Evolutionary conservation across 2,113 vertebrate species (phyloP).

Genomic region (Phodopus roborovskii): DNA sequence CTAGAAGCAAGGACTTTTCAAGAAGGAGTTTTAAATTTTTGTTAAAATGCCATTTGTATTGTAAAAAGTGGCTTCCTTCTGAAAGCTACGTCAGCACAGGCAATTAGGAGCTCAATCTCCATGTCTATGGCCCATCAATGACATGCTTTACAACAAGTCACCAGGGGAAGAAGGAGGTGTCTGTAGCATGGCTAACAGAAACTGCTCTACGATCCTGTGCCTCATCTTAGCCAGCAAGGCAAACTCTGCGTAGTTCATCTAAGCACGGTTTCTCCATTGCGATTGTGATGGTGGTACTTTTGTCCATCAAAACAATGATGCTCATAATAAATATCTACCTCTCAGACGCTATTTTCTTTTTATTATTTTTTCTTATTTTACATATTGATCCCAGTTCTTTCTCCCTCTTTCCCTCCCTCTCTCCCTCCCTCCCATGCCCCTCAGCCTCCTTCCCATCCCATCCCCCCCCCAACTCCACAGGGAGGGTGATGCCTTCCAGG

Average conservation of each 20-base stretch:
- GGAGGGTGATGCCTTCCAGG: too few species aligned
- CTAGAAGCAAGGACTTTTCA: background rate
- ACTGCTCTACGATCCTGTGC: background rate
- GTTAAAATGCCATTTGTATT: background rate
- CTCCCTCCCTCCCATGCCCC: too few species aligned
- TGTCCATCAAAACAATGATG: background rate
- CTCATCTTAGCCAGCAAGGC: background rate
- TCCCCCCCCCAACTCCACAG: too few species aligned
- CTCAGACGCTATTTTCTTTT: background rate
- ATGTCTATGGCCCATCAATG: background rate
- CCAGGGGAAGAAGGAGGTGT: background rate
- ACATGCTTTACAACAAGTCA: background rate
- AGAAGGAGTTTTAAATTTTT: slow-evolving; percentile 18
- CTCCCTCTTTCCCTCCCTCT: too few species aligned
- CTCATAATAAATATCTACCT: background rate
- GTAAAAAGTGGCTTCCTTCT: slow-evolving; percentile 20
- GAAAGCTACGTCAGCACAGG: background rate
- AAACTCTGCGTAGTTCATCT: background rate
- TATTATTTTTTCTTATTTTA: too few species aligned
- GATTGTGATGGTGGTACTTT: background rate
- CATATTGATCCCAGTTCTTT: too few species aligned
- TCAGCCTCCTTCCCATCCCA: too few species aligned
- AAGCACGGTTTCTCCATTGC: slow-evolving; percentile 6
- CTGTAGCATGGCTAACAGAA: background rate
- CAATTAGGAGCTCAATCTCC: background rate